Evolutionary conservation across 1,140 invertebrate genomes (phyloP), one percentile per base, ranked within the genome.

Genomic region (Macrotrachela quadricornifera): DNA sequence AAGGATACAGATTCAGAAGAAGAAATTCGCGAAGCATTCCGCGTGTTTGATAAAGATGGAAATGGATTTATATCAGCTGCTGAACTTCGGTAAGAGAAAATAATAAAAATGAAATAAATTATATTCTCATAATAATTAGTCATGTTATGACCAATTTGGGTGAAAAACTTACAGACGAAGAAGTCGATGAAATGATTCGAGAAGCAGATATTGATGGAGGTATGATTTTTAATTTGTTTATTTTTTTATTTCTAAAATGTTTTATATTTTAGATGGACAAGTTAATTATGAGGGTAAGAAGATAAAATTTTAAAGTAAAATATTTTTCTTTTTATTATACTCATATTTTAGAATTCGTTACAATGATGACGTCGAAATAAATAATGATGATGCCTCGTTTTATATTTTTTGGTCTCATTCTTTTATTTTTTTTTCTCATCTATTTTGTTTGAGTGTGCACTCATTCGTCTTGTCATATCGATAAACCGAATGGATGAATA

Each of bases 1-100:
- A 92, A 92, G 72, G 86, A 92, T 74, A 92, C 87, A 57, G 86
- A 91, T 73, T 87, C 83, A 72, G 86, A 94, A 77, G 88, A 92
- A 71, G 87, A 95, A 72, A 49, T 58, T 49, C 46, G 57, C 15
- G 57, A 57, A 16, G 60, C 57, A 10, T 57, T 56, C 58, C 68
- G 72, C 50, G 81, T 85, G 44, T 88, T 91, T 63, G 86, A 91
- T 68, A 85, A 84, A 69, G 83, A 90, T 67, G 85, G 85, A 59
- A 84, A 87, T 59, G 87, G 87, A 1, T 76, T 84, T 64, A 87
- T 94, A 65, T 81, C 83, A 1, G 83, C 83, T 10, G 76, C 78
- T 54, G 85, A 92, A 64, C 71, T 95, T 42, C 78, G 84, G 21
- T 30, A 30, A 30, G 2, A 4, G 3, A 4, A 4, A 2, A 30